A percentile compares a stretch with the other conserved stretches of the same genome.
Evolutionary conservation across 2,113 vertebrate genomes (phyloP).

Genomic region (Gymnorhina tibicen): DNA sequence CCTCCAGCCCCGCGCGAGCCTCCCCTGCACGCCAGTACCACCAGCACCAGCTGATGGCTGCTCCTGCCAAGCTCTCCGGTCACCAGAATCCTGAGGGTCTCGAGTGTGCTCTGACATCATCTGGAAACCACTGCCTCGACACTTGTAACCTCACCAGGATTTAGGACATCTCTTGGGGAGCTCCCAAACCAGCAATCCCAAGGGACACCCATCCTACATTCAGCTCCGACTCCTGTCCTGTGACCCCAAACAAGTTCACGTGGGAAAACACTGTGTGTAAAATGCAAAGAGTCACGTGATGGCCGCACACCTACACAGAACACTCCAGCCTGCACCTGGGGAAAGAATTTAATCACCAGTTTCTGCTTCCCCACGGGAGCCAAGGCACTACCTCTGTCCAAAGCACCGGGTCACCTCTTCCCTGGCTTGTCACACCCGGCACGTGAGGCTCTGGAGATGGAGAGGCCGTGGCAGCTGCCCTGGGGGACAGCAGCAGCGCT

Average conservation of each 20-base stretch:
- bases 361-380: not conserved
- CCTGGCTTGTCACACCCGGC: not conserved
- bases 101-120: not conserved
- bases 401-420: not conserved
- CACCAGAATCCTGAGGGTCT: not conserved
- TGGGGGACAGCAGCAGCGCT: not conserved
- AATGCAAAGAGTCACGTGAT: not conserved
- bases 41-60: fast-evolving
- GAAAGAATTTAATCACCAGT: not conserved
- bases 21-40: not conserved
- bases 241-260: not conserved
- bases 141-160: not conserved
- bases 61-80: not conserved
- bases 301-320: not conserved
- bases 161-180: not conserved
- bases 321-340: not conserved
- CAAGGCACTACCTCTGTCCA: not conserved
- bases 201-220: fast-evolving
- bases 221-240: not conserved
- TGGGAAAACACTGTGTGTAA: not conserved
- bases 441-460: not conserved
- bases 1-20: not conserved
- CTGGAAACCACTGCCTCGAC: not conserved
- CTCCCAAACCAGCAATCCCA: not conserved
- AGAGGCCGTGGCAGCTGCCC: not conserved